These are phyloP conservation scores for Xerus rutilus DNA, from an alignment of 2,797 vertebrate genomes.

Conservation along the genomic window DNA sequence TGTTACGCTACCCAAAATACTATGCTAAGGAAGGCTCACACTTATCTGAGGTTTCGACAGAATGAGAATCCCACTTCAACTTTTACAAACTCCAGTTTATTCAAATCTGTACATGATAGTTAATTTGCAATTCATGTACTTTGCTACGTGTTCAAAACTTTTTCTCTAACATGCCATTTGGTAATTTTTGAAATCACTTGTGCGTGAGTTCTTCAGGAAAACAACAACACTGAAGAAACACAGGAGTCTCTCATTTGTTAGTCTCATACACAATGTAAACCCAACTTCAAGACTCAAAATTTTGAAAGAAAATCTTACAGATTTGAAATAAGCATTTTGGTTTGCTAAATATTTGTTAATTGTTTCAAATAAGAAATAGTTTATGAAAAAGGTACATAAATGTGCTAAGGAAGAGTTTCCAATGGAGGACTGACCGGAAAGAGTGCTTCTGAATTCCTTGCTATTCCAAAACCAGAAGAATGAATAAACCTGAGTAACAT, in stretches of 20 bases:
- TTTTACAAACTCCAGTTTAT: background rate
- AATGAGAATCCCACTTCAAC: background rate
- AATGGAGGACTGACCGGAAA: background rate
- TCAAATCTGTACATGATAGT: background rate
- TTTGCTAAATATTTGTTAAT: background rate
- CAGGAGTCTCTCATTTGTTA: background rate
- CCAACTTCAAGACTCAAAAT: background rate
- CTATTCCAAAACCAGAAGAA: background rate
- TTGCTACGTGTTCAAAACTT: background rate
- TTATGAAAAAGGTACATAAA: background rate
- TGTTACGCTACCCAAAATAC: background rate
- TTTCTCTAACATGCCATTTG: background rate
- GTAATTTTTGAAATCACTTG: background rate
- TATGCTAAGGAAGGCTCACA: background rate
- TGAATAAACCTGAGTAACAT: background rate
- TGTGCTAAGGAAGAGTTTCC: background rate
- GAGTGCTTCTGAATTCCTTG: background rate
- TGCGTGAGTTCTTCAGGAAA: constrained; percentile 21
- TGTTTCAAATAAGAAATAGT: background rate
- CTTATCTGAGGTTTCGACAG: background rate
- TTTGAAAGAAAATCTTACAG: background rate
- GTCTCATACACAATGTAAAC: background rate
- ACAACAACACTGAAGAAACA: background rate
- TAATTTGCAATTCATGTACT: background rate
- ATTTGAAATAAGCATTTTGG: background rate